These are phyloP conservation scores for Agrypnus murinus DNA, from an alignment of 2,888 invertebrate species.

Conservation along the genomic window DNA sequence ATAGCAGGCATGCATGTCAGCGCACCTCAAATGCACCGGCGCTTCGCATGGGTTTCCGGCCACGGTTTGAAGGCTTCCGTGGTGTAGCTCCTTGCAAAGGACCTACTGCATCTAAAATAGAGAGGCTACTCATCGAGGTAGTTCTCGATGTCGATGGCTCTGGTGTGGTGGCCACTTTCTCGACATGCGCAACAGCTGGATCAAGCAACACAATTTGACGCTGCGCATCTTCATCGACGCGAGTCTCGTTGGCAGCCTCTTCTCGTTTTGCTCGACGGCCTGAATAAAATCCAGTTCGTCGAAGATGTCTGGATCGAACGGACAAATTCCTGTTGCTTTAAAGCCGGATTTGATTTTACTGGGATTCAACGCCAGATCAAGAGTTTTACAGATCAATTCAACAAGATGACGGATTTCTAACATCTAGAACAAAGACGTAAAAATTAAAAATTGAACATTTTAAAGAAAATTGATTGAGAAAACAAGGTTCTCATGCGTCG, in stretches of 20 bases:
- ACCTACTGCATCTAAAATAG: neutral
- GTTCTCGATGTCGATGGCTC: neutral
- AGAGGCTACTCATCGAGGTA: neutral
- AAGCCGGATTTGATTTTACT: too few relatives aligned
- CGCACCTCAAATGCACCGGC: too few relatives aligned
- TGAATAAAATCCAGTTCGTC: conserved; percentile 49
- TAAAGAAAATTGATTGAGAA: too few relatives aligned
- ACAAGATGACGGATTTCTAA: too few relatives aligned
- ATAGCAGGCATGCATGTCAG: neutral
- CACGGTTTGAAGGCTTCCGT: neutral
- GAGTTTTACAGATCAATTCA: conserved; percentile 56
- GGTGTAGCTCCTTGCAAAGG: neutral
- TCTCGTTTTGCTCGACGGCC: too few relatives aligned
- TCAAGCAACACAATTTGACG: neutral
- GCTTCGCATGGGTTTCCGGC: conserved; percentile 6
- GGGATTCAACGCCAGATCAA: conserved; percentile 48
- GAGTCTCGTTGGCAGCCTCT: neutral
- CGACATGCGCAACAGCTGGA: neutral
- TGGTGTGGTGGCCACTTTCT: neutral
- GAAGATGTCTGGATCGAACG: conserved; percentile 51
- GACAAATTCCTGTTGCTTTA: conserved; percentile 46
- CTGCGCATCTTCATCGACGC: neutral
- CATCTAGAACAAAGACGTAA: conserved; percentile 31
- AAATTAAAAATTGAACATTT: too few relatives aligned
- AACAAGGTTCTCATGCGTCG: too few relatives aligned